Percentiles rank a stretch among this genome's conserved stretches.
These are phyloP conservation scores for Himantopus leucocephalus DNA, from an alignment of 2,113 vertebrate genomes.

Conservation along the genomic window DNA sequence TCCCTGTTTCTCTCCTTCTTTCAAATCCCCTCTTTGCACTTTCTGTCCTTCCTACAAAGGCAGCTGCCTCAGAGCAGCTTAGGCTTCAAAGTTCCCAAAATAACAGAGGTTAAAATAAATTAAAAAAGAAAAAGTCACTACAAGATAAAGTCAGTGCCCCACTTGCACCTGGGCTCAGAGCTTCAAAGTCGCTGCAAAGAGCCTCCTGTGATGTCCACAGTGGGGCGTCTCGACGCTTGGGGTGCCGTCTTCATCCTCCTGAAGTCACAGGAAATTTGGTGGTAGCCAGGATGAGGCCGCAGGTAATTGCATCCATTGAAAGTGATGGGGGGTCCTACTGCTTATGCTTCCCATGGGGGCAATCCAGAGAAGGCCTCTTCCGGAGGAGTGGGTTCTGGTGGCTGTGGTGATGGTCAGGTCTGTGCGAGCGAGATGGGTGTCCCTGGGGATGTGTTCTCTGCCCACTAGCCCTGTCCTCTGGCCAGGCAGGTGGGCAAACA, in stretches of 20 bases:
- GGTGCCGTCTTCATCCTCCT: background rate
- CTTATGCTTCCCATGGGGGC: background rate
- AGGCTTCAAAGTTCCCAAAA: constrained; percentile 72
- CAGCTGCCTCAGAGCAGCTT: constrained; percentile 50
- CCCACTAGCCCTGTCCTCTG: background rate
- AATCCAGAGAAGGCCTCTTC: background rate
- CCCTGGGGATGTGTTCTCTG: background rate
- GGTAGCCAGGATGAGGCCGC: background rate
- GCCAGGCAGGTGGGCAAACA: background rate
- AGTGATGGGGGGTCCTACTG: background rate
- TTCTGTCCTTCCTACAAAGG: constrained; percentile 42
- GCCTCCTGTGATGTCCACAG: fast-evolving
- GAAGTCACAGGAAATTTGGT: background rate
- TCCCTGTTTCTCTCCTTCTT: background rate
- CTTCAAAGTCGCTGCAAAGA: background rate
- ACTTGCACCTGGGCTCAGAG: background rate
- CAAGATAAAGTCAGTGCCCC: background rate
- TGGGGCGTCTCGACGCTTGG: fast-evolving
- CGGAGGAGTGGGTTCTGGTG: background rate
- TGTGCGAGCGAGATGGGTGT: background rate
- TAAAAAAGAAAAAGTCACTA: background rate
- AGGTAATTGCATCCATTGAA: background rate
- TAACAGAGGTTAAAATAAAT: constrained; percentile 55
- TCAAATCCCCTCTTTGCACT: background rate
- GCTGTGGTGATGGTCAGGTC: fast-evolving